Conservation (phyloP, 2,113 vertebrate genomes). For the Hucho hucho region DNA sequence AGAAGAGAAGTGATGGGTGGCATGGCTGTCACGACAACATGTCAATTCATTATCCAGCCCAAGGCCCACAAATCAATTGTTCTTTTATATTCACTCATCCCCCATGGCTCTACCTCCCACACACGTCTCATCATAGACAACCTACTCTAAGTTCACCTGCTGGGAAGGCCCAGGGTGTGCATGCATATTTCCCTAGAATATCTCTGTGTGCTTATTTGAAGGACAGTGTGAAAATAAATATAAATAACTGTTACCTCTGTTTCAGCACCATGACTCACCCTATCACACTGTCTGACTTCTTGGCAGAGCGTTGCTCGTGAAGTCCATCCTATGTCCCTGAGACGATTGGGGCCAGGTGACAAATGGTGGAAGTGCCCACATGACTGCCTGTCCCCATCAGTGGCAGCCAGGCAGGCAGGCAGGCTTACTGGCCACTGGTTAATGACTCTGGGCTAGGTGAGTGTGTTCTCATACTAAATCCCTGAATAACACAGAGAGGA, state of each 20-base stretch:
- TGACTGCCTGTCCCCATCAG: background rate
- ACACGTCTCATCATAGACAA: background rate
- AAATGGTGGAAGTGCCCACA: background rate
- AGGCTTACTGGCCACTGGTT: background rate
- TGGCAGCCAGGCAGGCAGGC: too few species aligned
- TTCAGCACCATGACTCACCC: too few species aligned
- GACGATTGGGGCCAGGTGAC: background rate
- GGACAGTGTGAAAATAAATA: background rate
- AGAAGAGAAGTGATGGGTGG: background rate
- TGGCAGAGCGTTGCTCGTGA: background rate
- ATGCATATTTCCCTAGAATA: background rate
- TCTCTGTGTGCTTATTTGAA: background rate
- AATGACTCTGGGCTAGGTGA: background rate
- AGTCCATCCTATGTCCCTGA: too few species aligned
- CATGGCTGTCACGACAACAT: conserved; percentile 7
- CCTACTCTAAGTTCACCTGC: background rate
- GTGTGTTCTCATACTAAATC: background rate
- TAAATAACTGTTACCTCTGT: background rate
- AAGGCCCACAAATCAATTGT: conserved; percentile 3
- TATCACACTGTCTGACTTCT: background rate
- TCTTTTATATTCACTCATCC: background rate
- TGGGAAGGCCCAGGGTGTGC: background rate
- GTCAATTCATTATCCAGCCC: conserved; percentile 3
- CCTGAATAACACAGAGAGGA: background rate
- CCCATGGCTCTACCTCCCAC: background rate